Percentiles rank a stretch among this genome's conserved stretches.
Evolutionary conservation across 2,797 vertebrate species (phyloP).

Genomic region (Coracias cyanogaster): DNA sequence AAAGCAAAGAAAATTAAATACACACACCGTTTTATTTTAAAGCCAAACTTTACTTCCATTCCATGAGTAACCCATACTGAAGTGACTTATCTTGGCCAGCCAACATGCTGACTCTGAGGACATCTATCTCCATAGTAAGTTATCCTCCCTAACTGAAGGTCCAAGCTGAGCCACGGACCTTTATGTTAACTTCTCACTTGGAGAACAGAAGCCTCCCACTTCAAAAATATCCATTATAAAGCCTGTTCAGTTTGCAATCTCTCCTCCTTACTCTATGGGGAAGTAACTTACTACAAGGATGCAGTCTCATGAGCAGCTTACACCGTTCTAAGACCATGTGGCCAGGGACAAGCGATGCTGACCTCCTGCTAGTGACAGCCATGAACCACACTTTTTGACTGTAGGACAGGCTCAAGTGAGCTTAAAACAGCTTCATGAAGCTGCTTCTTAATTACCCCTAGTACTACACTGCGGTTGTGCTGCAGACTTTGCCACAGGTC

Average conservation of each 20-base stretch:
- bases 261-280: not conserved
- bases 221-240: not conserved
- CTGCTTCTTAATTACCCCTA: not conserved
- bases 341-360: not conserved
- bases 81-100: not conserved
- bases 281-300: not conserved
- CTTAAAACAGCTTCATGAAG: not conserved
- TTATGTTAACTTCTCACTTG: not conserved
- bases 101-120: not conserved
- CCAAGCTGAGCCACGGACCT: not conserved
- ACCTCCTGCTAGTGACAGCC: not conserved
- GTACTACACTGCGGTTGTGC: not conserved
- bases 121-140: not conserved
- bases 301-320: rapidly evolving
- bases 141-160: not conserved
- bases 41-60: not conserved
- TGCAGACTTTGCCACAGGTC: not conserved
- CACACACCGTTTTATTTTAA: not conserved
- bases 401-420: not conserved
- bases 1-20: not conserved
- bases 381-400: not conserved
- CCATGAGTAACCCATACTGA: not conserved
- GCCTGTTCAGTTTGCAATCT: not conserved
- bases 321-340: not conserved
- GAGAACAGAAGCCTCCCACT: not conserved